Percentiles rank a stretch among this genome's conserved stretches.
Evolutionary conservation across 2,113 vertebrate genomes (phyloP).

Genomic region (Ariopsis seemanni): DNA sequence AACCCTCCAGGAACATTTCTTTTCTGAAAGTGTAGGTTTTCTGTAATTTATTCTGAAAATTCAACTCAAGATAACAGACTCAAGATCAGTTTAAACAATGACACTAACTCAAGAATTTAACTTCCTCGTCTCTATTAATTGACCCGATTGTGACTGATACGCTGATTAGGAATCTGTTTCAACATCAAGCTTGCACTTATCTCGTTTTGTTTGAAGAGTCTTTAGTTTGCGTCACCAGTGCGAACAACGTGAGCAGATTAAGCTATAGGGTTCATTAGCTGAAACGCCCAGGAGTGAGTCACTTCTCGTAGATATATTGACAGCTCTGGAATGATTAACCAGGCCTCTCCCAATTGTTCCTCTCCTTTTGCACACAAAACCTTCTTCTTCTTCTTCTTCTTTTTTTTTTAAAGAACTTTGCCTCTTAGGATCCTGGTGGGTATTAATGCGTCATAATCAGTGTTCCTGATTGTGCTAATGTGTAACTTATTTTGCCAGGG

Average conservation of each 20-base stretch:
- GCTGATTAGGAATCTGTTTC: slow-evolving; percentile 5
- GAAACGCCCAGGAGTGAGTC: slow-evolving; percentile 31
- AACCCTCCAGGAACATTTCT: neutral
- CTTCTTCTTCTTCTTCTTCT: slow-evolving; percentile 17
- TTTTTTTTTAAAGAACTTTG: slow-evolving; percentile 43
- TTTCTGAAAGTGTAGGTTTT: neutral
- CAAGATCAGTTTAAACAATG: neutral
- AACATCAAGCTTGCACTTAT: neutral
- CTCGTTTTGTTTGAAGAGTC: slow-evolving; percentile 6
- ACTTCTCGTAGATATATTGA: slow-evolving; percentile 33
- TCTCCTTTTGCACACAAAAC: slow-evolving; percentile 40
- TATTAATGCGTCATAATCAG: slow-evolving; percentile 39
- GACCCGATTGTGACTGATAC: neutral
- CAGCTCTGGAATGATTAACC: slow-evolving; percentile 52
- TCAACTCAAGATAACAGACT: neutral
- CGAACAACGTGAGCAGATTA: neutral
- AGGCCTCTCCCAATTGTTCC: slow-evolving; percentile 32
- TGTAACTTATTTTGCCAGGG: slow-evolving; percentile 38
- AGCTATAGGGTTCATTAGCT: slow-evolving; percentile 24
- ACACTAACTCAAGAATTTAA: neutral
- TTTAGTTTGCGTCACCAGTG: slow-evolving; percentile 6
- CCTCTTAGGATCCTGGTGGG: slow-evolving; percentile 19
- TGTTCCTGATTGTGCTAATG: slow-evolving; percentile 40
- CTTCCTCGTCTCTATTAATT: neutral
- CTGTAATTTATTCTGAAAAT: neutral